Evolutionary conservation across 2,888 invertebrate genomes (phyloP), one percentile per base, ranked within the genome.

Genomic region (Phaonia tiefii): DNA sequence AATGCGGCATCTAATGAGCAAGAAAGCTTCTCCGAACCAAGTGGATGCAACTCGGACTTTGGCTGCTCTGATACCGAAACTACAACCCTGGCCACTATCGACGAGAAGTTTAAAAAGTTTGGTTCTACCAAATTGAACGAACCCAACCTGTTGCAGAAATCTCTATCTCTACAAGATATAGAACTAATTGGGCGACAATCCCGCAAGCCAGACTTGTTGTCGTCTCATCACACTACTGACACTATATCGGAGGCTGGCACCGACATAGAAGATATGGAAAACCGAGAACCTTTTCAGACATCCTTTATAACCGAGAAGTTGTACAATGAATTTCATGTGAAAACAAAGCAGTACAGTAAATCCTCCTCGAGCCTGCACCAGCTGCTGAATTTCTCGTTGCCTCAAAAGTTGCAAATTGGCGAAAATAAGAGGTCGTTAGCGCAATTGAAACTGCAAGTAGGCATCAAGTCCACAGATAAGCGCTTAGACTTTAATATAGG

Each of bases 281-380:
- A 90, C 76, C 86, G 87, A 13, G 87, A 87, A 15, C 88, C 88
- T 0, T n/a, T 76, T 4, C 93, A 93, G 72, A 93, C 93, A 85
- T 94, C 94, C 0, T 94, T 92, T 83, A 94, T 94, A 49, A 94
- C 94, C 13, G 94, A 94, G 84, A 93, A 94, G 85, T 90, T 94
- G 31, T 94, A 94, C 89, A 93, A 93, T 2, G 94, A 94, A 88
- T 94, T 94, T 85, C 94, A 94, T 84, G 94, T 94, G 0, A 94
- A 94, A 89, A 94, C 94, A 5, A 94, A 94, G 86, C 91, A 92
- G 84, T 91, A 93, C 2, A 93, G 93, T 85, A 93, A 93, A 87
- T 93, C 93, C 2, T 93, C 93, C 0, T 93, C 93, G 1, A 93
- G 93, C 86, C 89, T 93, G 58, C 91, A 91, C 79, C 91, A 91